Evolutionary conservation across 2,113 vertebrate genomes (phyloP).

Genomic region (Melozone crissalis): DNA sequence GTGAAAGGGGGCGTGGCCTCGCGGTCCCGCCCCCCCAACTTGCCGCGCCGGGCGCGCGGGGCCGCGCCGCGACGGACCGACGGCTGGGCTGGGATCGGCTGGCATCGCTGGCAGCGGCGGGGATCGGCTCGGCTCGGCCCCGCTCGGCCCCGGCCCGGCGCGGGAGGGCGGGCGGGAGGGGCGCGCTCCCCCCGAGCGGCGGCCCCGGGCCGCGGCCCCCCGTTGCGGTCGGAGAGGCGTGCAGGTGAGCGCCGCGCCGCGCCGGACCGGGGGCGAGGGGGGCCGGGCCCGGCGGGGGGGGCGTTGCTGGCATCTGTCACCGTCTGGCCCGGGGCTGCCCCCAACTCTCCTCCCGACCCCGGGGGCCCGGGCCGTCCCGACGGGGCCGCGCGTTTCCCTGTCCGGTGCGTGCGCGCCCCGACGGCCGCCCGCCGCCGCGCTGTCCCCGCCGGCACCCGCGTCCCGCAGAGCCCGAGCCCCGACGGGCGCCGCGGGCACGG

Average conservation of each 20-base stretch:
- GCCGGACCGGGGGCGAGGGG: background rate
- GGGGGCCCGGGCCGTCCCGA: background rate
- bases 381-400: background rate
- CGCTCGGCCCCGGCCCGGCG: no score
- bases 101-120: background rate
- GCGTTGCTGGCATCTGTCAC: background rate
- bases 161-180: no score
- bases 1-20: background rate
- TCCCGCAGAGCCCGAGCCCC: background rate
- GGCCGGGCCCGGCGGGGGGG: background rate
- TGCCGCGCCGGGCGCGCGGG: conserved; percentile 21
- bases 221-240: background rate
- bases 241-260: background rate
- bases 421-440: background rate
- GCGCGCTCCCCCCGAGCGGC: no score
- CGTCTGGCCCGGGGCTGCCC: background rate
- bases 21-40: background rate
- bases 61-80: conserved; percentile 31
- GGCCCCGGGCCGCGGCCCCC: no score
- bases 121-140: background rate
- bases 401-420: background rate
- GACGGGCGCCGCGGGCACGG: background rate
- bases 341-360: background rate
- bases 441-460: background rate
- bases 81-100: background rate